phyloP scores from a whole-genome alignment of 2,113 vertebrate species.

The Pterocles burchelli region DNA sequence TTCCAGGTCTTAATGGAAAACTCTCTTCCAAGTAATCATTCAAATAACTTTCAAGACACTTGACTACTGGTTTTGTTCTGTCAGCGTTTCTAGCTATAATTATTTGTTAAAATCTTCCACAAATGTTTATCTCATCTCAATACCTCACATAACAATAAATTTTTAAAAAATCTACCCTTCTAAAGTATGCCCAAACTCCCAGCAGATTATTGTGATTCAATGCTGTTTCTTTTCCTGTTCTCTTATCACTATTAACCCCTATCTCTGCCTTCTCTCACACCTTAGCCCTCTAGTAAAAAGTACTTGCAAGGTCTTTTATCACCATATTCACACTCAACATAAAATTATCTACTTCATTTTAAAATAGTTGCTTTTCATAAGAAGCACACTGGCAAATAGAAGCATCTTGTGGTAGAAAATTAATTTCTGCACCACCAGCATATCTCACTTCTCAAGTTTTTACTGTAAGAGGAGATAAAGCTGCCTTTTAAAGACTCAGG shows the following conservation, averaged over 20 bases:
- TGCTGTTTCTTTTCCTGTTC: not conserved
- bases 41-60: not conserved
- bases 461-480: not conserved
- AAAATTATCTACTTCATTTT: not conserved
- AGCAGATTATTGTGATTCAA: not conserved
- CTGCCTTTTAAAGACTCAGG: not conserved
- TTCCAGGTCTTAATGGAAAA: not conserved
- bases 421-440: not conserved
- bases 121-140: not conserved
- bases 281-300: not conserved
- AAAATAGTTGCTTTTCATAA: not conserved
- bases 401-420: not conserved
- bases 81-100: not conserved
- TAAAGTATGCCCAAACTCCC: not conserved
- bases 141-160: accelerated
- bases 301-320: not conserved
- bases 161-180: not conserved
- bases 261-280: not conserved
- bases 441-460: not conserved
- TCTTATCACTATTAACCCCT: not conserved
- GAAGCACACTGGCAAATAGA: not conserved
- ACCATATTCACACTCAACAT: not conserved
- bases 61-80: not conserved
- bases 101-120: not conserved
- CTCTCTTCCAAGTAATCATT: not conserved